These are phyloP conservation scores for Heterocephalus glaber DNA, from an alignment of 2,113 vertebrate genomes.

Conservation along the genomic window DNA sequence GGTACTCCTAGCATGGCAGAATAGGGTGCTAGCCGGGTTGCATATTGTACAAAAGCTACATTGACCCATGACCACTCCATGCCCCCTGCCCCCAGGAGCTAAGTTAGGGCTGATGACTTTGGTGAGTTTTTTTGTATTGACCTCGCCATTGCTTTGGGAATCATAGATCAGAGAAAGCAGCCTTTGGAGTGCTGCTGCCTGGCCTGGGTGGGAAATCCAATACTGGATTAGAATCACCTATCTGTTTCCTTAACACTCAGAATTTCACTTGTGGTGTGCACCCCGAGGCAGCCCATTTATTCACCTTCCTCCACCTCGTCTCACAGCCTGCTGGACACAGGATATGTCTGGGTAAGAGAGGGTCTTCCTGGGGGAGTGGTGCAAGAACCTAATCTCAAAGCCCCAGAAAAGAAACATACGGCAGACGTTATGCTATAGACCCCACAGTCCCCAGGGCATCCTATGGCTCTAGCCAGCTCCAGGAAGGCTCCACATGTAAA, in stretches of 20 bases:
- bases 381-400: background rate
- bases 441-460: background rate
- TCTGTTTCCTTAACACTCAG: background rate
- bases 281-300: too few species aligned
- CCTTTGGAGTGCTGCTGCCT: background rate
- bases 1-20: background rate
- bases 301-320: background rate
- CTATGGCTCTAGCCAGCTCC: background rate
- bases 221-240: background rate
- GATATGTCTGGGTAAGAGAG: background rate
- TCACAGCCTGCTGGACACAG: accelerated
- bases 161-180: background rate
- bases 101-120: background rate
- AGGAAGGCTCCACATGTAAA: background rate
- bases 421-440: background rate
- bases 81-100: accelerated
- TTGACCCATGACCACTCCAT: background rate
- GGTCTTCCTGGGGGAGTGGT: background rate
- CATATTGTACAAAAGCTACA: too few species aligned
- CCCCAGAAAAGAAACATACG: background rate
- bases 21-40: too few species aligned
- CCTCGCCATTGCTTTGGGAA: too few species aligned
- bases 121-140: too few species aligned
- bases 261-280: background rate
- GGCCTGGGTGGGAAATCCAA: background rate